Evolutionary conservation across 2,888 invertebrate species (phyloP), one percentile per base, ranked within the genome.

Genomic region (Standfussiana lucernea): DNA sequence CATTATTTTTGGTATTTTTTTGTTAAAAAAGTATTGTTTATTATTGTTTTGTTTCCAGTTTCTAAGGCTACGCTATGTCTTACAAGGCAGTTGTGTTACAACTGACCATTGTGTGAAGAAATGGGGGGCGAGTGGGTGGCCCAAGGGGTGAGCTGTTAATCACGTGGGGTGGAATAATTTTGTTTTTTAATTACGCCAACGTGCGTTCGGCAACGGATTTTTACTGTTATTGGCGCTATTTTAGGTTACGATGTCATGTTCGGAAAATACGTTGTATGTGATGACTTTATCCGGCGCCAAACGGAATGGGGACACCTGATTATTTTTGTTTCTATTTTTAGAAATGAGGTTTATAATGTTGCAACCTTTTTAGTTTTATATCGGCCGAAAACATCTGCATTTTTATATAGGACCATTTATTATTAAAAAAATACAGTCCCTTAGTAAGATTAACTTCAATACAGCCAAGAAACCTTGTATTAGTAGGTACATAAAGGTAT

Each of bases 61-160:
- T 94, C 96, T 96, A 96, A 94, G 96, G 95, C 94, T 93, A 95
- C 95, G 95, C 93, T 92, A 92, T 93, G 89, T 91, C 93, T 93
- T 92, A 92, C 89, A 93, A 95, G 96, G 94, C 93, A 92, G 94
- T 92, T 92, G 91, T 92, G 88, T 90, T 93, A 91, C 92, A 92
- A 96, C 96, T 96, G 96, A 96, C 96, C 96, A 93, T 91, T 92
- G 93, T 94, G 90, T 91, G 93, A 95, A 95, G 95, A 94, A 95
- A 93, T 78, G 73, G 89, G 91, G 93, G 95, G 93, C 90, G 90
- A 70, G 81, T 89, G 91, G 92, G 88, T 84, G 83, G 88, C 64
- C 88, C 79, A 80, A 75, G 73, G 84, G 92, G 93, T 90, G 90
- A 87, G 91, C 90, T 89, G 93, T 95, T 95, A 95, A 96, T 95